Base-by-base conservation (phyloP, 2,888 invertebrate genomes). In the Eudemis profundana region DNA sequence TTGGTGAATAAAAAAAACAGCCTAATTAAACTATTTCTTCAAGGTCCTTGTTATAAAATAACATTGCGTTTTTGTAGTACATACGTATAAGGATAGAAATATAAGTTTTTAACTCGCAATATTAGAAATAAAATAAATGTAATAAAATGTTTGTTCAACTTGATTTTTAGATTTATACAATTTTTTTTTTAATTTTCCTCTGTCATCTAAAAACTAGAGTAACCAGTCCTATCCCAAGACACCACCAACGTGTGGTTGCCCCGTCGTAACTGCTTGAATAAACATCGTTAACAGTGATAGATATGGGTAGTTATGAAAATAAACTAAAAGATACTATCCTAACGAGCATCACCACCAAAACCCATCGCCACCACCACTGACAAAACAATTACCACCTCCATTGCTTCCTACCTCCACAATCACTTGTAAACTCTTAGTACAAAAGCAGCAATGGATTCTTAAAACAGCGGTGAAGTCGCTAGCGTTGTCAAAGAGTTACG, bases 221-320 rank as follows among this genome's bases (percentile, higher is more conserved):
- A n/a, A n/a, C n/a, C n/a, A n/a, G 29, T 19, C 49, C 14, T 49
- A 5, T 57, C 38, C 56, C 14, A n/a, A 14, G 36, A 42, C 8
- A 40, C 21, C 21, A 1, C 12, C 2, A 49, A 33, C 17, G 12
- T 61, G 72, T 88, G 81, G 86, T 71, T 78, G 80, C 82, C 69
- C 53, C 38, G 76, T 69, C 73, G 74, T 79, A 84, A 82, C 85
- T 82, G 89, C 87, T 91, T 91, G 90, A 90, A 90, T 90, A 91
- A 90, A 91, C 91, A 90, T 91, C 90, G 90, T 90, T 90, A 91
- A 90, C 91, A 89, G 89, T 91, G 91, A 91, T 90, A 90, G 91
- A 91, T 91, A 88, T 83, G 85, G 85, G 86, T 90, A 87, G 89
- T 90, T 90, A 90, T 85, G 89, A 89, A 90, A 90, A 91, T 90